Evolutionary conservation across 2,888 invertebrate genomes (phyloP), one percentile per base, ranked within the genome.

Genomic region (Exocentrus adspersus): DNA sequence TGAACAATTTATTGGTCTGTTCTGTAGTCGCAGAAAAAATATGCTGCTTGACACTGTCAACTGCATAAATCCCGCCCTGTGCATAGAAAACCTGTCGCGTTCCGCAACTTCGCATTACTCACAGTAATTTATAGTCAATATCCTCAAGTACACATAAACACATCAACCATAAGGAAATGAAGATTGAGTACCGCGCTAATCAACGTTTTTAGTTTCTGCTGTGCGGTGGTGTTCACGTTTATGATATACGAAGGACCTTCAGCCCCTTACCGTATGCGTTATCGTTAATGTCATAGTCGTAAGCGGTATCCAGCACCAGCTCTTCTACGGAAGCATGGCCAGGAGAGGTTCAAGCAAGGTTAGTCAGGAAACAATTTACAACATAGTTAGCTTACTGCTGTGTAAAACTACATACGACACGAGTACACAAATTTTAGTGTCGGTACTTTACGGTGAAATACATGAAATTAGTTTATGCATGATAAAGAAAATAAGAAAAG

Each of bases 231-330:
- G 17, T 30, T 20, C 57, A 30, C 19, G 19, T n/a, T n/a, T n/a
- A n/a, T 57, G 57, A 57, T 57, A 57, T 57, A 57, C 24, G 57
- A 57, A 57, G 57, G 46, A 19, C 17, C 46, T 32, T 21, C n/a
- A 48, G 54, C 61, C 41, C 60, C 74, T 77, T 78, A 77, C 77
- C 77, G 68, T 75, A 73, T 61, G 68, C 70, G 66, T 75, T 75
- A 70, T 77, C 77, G 69, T 70, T 75, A 74, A 67, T 72, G 65
- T 76, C 81, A 77, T 81, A 82, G 79, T 82, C 82, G 77, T 81
- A 82, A 77, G 80, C 80, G 63, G 80, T 80, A 74, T 82, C 82
- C 82, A 82, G 72, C 71, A 82, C 79, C 79, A 82, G 78, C 75
- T 82, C 83, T 80, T 81, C 82, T 81, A 81, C 72, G 78, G 66